Percentiles rank a stretch among this genome's conserved stretches.
These are phyloP conservation scores for Dolichomitus sp. DNA, from an alignment of 2,888 invertebrate species.

Conservation along the genomic window DNA sequence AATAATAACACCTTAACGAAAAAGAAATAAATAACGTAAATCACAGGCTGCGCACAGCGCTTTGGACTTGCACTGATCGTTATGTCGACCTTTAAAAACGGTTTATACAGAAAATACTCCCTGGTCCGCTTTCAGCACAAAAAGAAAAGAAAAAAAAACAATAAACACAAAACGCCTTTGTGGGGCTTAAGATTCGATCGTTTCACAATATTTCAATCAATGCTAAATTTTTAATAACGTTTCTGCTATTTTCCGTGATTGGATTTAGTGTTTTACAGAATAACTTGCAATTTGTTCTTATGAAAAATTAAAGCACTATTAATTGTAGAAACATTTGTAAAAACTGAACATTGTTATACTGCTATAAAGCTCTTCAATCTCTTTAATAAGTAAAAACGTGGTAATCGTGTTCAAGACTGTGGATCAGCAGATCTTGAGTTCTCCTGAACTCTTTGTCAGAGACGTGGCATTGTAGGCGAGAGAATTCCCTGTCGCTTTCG, in stretches of 20 bases:
- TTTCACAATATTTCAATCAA: too few species aligned
- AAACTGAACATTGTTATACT: too few species aligned
- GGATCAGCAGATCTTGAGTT: conserved; percentile 36
- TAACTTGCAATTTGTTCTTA: too few species aligned
- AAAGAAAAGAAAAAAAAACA: background rate
- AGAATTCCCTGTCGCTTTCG: background rate
- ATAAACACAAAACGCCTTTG: background rate
- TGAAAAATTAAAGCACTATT: too few species aligned
- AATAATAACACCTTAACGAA: background rate
- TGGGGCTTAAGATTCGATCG: background rate
- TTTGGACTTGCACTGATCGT: conserved; percentile 14
- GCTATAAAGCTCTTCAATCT: too few species aligned
- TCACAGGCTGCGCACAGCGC: background rate
- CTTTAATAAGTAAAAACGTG: too few species aligned
- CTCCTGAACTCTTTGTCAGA: conserved; percentile 20
- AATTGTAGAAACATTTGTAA: too few species aligned
- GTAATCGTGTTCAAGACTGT: conserved; percentile 33
- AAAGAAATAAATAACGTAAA: background rate
- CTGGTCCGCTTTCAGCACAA: conserved; percentile 27
- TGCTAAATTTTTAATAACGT: background rate
- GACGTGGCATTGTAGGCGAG: background rate
- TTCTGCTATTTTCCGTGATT: background rate
- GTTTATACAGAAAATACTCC: conserved; percentile 3
- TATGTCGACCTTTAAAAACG: conserved; percentile 13
- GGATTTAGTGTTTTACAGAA: too few species aligned